Evolutionary conservation across 2,797 vertebrate species (phyloP).

Genomic region (Delichon dasypus): DNA sequence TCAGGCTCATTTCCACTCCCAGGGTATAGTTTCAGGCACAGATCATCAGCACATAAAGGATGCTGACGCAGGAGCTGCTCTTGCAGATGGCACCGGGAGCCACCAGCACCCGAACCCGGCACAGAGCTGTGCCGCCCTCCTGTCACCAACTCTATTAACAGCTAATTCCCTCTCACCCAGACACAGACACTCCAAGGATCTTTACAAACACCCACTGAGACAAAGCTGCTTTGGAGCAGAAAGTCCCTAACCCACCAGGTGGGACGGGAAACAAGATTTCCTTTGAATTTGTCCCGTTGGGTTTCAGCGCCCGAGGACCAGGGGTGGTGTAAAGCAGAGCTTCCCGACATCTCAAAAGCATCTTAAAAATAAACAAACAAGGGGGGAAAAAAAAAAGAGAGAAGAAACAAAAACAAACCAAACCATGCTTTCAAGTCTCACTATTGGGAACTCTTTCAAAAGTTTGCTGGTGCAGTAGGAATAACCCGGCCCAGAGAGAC

Average conservation of each 20-base stretch:
- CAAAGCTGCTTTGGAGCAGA: neutral
- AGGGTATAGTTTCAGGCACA: constrained; percentile 54
- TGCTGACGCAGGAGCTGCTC: constrained; percentile 32
- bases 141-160: neutral
- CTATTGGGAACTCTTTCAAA: neutral
- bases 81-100: neutral
- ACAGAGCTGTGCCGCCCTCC: neutral
- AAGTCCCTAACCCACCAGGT: neutral
- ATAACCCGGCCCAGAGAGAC: neutral
- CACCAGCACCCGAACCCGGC: accelerated
- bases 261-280: neutral
- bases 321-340: neutral
- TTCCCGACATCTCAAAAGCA: neutral
- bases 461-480: neutral
- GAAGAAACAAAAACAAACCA: neutral
- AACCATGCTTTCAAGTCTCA: constrained; percentile 5
- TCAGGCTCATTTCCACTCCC: constrained; percentile 31
- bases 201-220: neutral
- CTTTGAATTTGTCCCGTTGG: neutral
- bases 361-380: neutral
- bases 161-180: neutral
- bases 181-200: neutral
- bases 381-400: accelerated
- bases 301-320: neutral
- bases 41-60: constrained; percentile 48